phyloP scores from a whole-genome alignment of 1,140 invertebrate genomes.

The Bombyx mandarina region DNA sequence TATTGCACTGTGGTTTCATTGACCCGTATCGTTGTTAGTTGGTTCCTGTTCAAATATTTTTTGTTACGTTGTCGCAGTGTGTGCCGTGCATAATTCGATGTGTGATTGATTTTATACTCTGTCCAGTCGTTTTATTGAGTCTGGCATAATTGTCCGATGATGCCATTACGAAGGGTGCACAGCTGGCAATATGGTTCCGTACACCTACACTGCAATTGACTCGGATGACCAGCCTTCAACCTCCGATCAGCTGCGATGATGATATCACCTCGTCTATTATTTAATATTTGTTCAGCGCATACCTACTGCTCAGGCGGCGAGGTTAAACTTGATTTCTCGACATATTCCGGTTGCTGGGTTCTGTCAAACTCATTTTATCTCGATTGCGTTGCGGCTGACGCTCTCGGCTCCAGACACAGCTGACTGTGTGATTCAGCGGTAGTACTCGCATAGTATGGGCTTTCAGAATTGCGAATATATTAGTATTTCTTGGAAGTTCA shows the following conservation, averaged over 20 bases:
- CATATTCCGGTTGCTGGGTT: conserved; percentile 6
- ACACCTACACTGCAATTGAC: conserved; percentile 24
- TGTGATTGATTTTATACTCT: conserved; percentile 2
- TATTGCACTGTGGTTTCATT: conserved; percentile 15
- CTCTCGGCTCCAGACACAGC: conserved; percentile 26
- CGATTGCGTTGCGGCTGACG: not conserved
- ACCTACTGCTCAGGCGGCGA: conserved; percentile 1
- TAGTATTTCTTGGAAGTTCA: conserved; percentile 53
- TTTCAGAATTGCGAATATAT: conserved; percentile 46
- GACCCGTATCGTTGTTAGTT: conserved; percentile 2
- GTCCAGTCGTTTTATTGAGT: not conserved
- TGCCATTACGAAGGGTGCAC: conserved; percentile 6
- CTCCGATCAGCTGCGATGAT: conserved; percentile 45
- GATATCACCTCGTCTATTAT: conserved; percentile 45
- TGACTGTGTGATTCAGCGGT: conserved; percentile 51
- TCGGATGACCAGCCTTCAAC: conserved; percentile 54
- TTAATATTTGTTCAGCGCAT: conserved; percentile 36
- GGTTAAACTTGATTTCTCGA: conserved; percentile 2
- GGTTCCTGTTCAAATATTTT: conserved; percentile 5
- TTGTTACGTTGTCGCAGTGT: conserved; percentile 4
- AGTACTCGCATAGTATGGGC: conserved; percentile 36
- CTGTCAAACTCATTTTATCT: conserved; percentile 5
- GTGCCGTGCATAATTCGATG: conserved; percentile 4
- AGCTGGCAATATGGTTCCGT: conserved; percentile 1
- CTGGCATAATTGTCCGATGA: conserved; percentile 4